phyloP scores from a whole-genome alignment of 2,888 invertebrate genomes.

The Pollenia amentaria region DNA sequence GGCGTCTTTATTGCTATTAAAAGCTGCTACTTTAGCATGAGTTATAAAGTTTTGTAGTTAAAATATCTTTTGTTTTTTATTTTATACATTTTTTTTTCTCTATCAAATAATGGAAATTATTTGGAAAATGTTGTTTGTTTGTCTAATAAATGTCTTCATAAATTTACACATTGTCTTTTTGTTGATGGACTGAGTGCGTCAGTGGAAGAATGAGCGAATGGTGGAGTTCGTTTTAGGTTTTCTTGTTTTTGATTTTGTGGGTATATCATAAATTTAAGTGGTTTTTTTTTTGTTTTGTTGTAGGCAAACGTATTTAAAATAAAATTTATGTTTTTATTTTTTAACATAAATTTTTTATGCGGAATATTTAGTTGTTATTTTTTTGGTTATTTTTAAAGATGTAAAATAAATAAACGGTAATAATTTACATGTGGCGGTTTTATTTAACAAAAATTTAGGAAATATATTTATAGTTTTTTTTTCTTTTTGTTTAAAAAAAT shows the following conservation, averaged over 20 bases:
- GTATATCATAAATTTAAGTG: slow-evolving; percentile 9
- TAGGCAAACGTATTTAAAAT: slow-evolving; percentile 16
- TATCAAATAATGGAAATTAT: slow-evolving; percentile 40
- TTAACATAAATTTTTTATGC: slow-evolving; percentile 48
- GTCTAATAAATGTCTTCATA: slow-evolving; percentile 82
- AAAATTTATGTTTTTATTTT: slow-evolving; percentile 36
- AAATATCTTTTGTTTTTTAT: background rate
- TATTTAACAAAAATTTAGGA: too few species aligned
- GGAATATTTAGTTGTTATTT: slow-evolving; percentile 27
- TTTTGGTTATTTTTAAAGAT: background rate
- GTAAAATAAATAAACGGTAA: background rate
- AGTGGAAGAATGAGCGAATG: background rate
- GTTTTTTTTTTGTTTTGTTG: background rate
- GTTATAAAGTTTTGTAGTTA: slow-evolving; percentile 3
- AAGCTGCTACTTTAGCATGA: background rate
- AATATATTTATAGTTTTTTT: too few species aligned
- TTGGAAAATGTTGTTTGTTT: slow-evolving; percentile 77
- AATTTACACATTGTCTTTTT: slow-evolving; percentile 74
- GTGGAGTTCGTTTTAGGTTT: background rate
- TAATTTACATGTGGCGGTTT: too few species aligned
- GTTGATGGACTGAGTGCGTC: background rate
- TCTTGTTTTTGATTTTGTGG: background rate
- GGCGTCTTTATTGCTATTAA: background rate
- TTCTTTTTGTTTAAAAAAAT: too few species aligned
- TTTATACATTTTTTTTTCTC: background rate